Evolutionary conservation across 2,797 vertebrate species (phyloP).

Genomic region (Cichlasoma orientale): DNA sequence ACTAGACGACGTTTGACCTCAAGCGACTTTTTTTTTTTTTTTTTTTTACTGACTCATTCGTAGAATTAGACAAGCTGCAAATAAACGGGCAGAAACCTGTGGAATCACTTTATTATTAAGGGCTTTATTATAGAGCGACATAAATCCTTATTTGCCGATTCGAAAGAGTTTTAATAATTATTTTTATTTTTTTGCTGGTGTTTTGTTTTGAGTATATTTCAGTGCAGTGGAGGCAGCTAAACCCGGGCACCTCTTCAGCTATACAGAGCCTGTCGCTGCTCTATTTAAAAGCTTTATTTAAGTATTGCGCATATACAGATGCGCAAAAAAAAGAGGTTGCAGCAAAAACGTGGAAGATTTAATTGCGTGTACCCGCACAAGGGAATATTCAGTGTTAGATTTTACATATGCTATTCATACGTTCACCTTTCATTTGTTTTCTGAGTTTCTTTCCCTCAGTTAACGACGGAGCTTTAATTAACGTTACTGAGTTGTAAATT

Average conservation of each 20-base stretch:
- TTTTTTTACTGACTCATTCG: conserved; percentile 13
- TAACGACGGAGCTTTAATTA: neutral
- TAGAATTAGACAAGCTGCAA: conserved; percentile 25
- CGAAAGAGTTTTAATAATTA: neutral
- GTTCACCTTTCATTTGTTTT: neutral
- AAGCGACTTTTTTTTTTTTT: conserved; percentile 30
- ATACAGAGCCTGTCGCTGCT: no score
- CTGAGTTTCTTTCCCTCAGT: neutral
- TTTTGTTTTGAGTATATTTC: neutral
- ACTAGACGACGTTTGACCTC: conserved; percentile 56
- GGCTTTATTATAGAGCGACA: neutral
- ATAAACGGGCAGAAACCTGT: conserved; percentile 14
- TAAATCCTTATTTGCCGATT: neutral
- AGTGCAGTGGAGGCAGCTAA: neutral
- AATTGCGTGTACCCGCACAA: neutral
- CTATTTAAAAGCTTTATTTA: neutral
- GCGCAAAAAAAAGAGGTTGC: neutral
- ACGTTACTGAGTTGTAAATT: neutral
- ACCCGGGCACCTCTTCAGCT: no score
- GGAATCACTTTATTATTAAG: neutral
- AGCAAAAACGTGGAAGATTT: neutral
- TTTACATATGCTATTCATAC: neutral
- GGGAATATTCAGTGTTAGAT: neutral
- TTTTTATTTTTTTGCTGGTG: neutral
- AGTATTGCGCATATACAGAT: neutral